phyloP scores from a whole-genome alignment of 2,113 vertebrate genomes.

The Suricata suricatta region DNA sequence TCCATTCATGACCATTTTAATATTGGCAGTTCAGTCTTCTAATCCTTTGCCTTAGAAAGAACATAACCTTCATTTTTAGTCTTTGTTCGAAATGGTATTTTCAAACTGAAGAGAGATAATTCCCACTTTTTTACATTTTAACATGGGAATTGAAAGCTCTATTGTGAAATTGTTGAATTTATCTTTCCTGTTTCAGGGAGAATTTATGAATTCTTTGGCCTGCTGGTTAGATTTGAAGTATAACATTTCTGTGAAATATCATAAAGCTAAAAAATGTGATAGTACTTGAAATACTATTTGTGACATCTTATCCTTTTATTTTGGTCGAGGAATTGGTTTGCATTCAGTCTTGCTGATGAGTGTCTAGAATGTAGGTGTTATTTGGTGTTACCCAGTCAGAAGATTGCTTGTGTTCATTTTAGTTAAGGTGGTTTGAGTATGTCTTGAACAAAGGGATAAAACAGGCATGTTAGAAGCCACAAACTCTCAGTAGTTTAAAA shows the following conservation, averaged over 20 bases:
- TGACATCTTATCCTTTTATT: slow-evolving; percentile 7
- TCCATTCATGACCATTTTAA: neutral
- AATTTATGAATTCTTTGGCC: neutral
- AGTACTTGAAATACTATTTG: neutral
- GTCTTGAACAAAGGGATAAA: slow-evolving; percentile 57
- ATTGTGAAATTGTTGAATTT: slow-evolving; percentile 18
- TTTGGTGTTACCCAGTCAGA: neutral
- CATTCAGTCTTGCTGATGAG: neutral
- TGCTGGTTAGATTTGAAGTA: neutral
- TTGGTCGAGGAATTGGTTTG: neutral
- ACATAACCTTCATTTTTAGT: slow-evolving; percentile 8
- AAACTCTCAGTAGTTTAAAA: slow-evolving; percentile 56
- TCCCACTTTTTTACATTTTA: neutral
- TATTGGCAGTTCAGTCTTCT: neutral
- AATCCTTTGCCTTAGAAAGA: neutral
- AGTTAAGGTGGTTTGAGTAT: slow-evolving; percentile 12
- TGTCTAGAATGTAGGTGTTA: neutral
- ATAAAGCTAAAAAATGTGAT: neutral
- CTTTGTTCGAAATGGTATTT: neutral
- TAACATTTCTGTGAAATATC: neutral
- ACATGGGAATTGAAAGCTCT: neutral
- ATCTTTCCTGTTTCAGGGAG: neutral
- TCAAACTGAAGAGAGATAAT: neutral
- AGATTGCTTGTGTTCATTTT: slow-evolving; percentile 9
- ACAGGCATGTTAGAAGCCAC: neutral